These are phyloP conservation scores for Empidonax alnorum DNA, from an alignment of 2,113 vertebrate species.

Conservation along the genomic window DNA sequence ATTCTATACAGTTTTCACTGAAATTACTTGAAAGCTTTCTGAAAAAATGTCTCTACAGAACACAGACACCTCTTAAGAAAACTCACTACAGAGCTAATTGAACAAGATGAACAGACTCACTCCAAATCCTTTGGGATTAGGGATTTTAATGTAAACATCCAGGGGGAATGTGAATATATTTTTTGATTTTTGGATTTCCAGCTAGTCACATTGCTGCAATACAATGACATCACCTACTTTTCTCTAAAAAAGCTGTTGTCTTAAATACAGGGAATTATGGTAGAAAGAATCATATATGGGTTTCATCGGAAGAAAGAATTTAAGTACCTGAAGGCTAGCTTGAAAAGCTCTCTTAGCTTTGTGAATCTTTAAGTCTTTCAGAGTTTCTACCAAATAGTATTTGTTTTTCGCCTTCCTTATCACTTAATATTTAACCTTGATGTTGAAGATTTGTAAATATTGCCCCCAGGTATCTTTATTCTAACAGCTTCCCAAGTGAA, in stretches of 20 bases:
- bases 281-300: not conserved
- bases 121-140: not conserved
- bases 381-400: not conserved
- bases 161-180: not conserved
- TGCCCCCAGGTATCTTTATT: not conserved
- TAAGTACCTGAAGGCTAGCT: not conserved
- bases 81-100: not conserved
- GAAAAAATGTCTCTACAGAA: not conserved
- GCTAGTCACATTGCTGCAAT: not conserved
- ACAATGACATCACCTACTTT: not conserved
- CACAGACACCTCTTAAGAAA: not conserved
- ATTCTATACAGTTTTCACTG: not conserved
- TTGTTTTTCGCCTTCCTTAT: not conserved
- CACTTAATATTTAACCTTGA: not conserved
- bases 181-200: not conserved
- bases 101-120: not conserved
- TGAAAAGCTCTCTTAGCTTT: not conserved
- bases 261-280: not conserved
- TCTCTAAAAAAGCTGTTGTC: not conserved
- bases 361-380: not conserved
- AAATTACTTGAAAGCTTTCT: not conserved
- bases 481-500: not conserved
- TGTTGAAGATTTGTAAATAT: not conserved
- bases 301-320: not conserved
- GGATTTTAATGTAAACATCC: not conserved